These are phyloP conservation scores for Coelopa pilipes DNA, from an alignment of 2,888 invertebrate genomes.

Conservation along the genomic window DNA sequence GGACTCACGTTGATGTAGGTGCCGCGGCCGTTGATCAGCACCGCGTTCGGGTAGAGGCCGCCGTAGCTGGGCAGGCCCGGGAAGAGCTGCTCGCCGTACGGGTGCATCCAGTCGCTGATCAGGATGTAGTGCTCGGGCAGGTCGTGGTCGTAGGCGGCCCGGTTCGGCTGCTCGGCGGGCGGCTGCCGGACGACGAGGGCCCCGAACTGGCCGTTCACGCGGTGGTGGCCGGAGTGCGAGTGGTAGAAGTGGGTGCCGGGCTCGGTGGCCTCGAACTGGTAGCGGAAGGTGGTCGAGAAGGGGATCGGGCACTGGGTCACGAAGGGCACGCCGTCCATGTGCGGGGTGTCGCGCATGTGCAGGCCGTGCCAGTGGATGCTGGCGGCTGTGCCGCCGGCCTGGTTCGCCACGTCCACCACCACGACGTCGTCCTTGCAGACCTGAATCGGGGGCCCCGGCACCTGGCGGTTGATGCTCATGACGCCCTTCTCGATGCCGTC, in stretches of 20 bases:
- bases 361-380: conserved; percentile 92
- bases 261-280: conserved; percentile 76
- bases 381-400: conserved; percentile 79
- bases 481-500: conserved; percentile 68
- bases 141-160: conserved; percentile 78
- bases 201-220: conserved; percentile 84
- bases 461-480: conserved; percentile 67
- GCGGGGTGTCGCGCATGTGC: conserved; percentile 78
- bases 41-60: conserved; percentile 52
- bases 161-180: conserved; percentile 71
- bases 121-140: conserved; percentile 74
- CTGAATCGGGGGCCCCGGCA: conserved; percentile 70
- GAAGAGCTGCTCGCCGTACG: conserved; percentile 65
- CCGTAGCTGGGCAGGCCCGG: conserved; percentile 53
- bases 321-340: conserved; percentile 86
- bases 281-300: conserved; percentile 75
- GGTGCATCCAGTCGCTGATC: conserved; percentile 83
- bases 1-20: conserved; percentile 48
- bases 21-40: conserved; percentile 60
- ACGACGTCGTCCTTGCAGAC: conserved; percentile 84
- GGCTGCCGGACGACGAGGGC: conserved; percentile 78
- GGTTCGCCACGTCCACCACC: conserved; percentile 82
- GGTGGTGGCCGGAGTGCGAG: conserved; percentile 75
- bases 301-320: conserved; percentile 85
- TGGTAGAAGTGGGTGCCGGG: conserved; percentile 86